phyloP scores from a whole-genome alignment of 2,113 vertebrate species.

The Misgurnus anguillicaudatus region DNA sequence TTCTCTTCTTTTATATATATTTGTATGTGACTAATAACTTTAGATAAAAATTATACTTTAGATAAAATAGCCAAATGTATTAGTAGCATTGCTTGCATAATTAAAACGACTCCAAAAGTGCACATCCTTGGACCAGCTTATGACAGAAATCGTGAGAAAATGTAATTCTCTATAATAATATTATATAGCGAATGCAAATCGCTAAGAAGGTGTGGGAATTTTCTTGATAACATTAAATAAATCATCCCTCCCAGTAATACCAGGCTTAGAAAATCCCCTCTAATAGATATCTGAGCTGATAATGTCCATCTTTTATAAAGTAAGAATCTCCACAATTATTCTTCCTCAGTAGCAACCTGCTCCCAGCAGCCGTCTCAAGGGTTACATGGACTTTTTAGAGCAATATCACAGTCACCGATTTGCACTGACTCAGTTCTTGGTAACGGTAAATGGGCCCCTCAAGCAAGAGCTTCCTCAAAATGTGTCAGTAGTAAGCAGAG shows the following conservation, averaged over 20 bases:
- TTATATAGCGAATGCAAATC: constrained; percentile 5
- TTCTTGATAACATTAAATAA: constrained; percentile 43
- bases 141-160: constrained; percentile 33
- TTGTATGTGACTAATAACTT: background rate
- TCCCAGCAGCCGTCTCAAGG: constrained; percentile 19
- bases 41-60: background rate
- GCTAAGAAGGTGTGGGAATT: constrained; percentile 9
- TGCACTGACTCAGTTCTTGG: constrained; percentile 8
- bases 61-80: background rate
- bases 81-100: background rate
- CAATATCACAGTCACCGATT: background rate
- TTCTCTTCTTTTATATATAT: background rate
- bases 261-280: constrained; percentile 48
- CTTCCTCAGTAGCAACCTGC: constrained; percentile 3
- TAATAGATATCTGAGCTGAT: constrained; percentile 38
- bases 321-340: constrained; percentile 17
- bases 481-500: background rate
- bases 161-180: constrained; percentile 37
- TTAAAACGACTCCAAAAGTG: background rate
- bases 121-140: background rate
- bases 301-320: constrained; percentile 18
- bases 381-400: constrained; percentile 11
- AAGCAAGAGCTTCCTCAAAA: constrained; percentile 36
- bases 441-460: background rate
- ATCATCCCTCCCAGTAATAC: constrained; percentile 38